A percentile compares a stretch with the other conserved stretches of the same genome.
Conservation (phyloP, 2,888 invertebrate species). For the Masnerella sp. region DNA sequence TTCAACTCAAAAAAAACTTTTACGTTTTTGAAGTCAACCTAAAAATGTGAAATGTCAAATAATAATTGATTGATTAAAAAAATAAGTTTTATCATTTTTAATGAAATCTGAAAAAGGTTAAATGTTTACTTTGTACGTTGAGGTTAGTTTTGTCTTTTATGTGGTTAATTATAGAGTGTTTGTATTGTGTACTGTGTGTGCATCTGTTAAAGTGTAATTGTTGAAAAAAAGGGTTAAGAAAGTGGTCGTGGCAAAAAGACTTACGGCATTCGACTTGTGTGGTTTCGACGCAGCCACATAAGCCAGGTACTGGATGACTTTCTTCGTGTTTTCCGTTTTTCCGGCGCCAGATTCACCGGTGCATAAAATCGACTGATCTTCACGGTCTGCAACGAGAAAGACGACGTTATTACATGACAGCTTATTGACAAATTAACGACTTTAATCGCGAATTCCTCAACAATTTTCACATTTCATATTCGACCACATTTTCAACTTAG, state of each 20-base stretch:
- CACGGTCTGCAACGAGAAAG: slow-evolving; percentile 87
- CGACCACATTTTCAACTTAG: no score
- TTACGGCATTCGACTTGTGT: slow-evolving; percentile 90
- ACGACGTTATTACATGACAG: slow-evolving; percentile 14
- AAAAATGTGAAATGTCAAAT: no score
- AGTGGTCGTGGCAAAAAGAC: slow-evolving; percentile 70
- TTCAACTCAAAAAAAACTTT: no score
- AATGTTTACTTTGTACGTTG: neutral
- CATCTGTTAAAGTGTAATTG: neutral
- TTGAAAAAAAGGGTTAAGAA: slow-evolving; percentile 12
- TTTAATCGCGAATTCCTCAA: no score
- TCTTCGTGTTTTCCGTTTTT: slow-evolving; percentile 99
- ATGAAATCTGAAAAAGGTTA: no score
- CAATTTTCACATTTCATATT: no score
- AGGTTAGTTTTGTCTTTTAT: neutral
- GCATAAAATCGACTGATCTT: slow-evolving; percentile 99
- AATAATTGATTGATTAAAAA: no score
- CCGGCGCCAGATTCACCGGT: slow-evolving; percentile 99
- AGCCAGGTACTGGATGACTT: slow-evolving; percentile 99
- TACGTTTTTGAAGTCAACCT: no score
- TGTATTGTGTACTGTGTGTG: slow-evolving; percentile 19
- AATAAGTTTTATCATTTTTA: no score
- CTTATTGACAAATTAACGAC: slow-evolving; percentile 32
- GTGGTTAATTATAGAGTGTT: slow-evolving; percentile 16
- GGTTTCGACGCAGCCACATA: slow-evolving; percentile 99